phyloP scores from a whole-genome alignment of 2,888 invertebrate species.

The Noctua pronuba region DNA sequence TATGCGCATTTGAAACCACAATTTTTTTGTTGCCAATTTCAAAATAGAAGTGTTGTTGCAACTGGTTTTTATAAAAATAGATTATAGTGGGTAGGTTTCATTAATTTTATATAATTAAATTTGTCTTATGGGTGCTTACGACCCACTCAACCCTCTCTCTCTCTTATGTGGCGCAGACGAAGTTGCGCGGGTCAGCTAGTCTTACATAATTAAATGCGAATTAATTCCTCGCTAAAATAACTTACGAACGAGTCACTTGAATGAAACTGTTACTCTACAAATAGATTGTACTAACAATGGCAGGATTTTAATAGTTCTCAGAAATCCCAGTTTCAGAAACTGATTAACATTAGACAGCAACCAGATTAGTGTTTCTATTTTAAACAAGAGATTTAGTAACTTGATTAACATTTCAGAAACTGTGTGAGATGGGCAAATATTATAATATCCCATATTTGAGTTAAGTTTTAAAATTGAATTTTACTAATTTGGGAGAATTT shows the following conservation, averaged over 20 bases:
- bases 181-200: no score
- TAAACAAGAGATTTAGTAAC: neutral
- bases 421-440: neutral
- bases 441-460: neutral
- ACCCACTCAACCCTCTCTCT: no score
- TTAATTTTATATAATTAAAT: neutral
- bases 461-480: neutral
- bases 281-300: neutral
- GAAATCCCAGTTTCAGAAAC: neutral
- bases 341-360: neutral
- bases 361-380: neutral
- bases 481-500: neutral
- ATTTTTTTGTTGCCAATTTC: neutral
- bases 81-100: neutral
- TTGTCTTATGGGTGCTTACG: no score
- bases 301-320: neutral
- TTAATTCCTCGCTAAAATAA: neutral
- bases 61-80: neutral
- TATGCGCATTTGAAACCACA: neutral
- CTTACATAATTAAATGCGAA: no score
- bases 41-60: neutral
- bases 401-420: neutral
- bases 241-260: neutral
- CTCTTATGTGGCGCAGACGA: no score
- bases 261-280: neutral